A percentile compares a stretch with the other conserved stretches of the same genome.
Evolutionary conservation across 2,888 invertebrate species (phyloP).

Genomic region (Lissonota sp.): DNA sequence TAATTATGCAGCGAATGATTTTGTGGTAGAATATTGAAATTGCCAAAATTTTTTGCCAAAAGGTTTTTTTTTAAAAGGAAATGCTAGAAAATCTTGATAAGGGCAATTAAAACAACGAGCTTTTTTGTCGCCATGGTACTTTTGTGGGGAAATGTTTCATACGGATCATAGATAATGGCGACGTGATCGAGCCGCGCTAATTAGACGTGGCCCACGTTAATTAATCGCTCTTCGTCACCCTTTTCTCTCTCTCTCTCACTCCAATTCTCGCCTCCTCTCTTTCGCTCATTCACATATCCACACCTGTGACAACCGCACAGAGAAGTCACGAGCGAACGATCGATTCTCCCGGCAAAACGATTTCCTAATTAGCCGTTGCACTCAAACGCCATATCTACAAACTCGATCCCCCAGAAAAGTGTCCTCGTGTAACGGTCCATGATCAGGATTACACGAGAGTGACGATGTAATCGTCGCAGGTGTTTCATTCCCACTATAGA

Average conservation of each 20-base stretch:
- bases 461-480: constrained; percentile 19
- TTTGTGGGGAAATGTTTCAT: neutral
- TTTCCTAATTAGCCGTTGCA: constrained; percentile 67
- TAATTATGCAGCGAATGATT: no score
- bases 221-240: constrained; percentile 49
- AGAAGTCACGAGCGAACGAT: constrained; percentile 61
- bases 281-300: constrained; percentile 6
- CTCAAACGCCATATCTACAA: constrained; percentile 25
- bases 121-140: no score
- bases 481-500: constrained; percentile 4
- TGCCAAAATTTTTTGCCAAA: no score
- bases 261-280: constrained; percentile 21
- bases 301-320: constrained; percentile 43
- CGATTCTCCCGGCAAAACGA: constrained; percentile 61
- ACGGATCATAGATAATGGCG: constrained; percentile 37
- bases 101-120: no score
- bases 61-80: no score
- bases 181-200: constrained; percentile 44
- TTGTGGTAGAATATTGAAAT: no score
- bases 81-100: no score
- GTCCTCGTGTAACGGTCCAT: constrained; percentile 3
- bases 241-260: constrained; percentile 11
- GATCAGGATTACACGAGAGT: neutral
- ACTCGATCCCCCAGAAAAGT: constrained; percentile 8
- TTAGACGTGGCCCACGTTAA: constrained; percentile 53